A percentile compares a stretch with the other conserved stretches of the same genome.
Conservation (phyloP, 2,113 vertebrate genomes). For the Phrynosoma platyrhinos region DNA sequence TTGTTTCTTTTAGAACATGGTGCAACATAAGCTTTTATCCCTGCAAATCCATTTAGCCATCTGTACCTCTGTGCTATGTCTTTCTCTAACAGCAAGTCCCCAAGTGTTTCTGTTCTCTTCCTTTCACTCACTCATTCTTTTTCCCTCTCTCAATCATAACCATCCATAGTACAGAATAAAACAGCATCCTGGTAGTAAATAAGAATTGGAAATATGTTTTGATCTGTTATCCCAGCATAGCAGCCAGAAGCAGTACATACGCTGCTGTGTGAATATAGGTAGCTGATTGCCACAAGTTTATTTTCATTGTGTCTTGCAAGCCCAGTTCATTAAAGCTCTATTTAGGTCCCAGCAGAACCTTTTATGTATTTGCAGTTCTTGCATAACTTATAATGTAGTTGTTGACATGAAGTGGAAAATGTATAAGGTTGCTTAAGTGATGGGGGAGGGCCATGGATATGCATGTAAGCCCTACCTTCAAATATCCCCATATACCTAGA, state of each 20-base stretch:
- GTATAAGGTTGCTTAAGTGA: too few species aligned
- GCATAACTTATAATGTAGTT: background rate
- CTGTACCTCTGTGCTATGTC: background rate
- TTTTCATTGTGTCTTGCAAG: background rate
- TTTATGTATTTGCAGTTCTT: background rate
- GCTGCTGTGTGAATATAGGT: background rate
- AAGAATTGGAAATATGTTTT: conserved; percentile 4
- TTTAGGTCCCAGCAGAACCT: too few species aligned
- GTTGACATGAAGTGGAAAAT: background rate
- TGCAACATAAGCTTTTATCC: conserved; percentile 9
- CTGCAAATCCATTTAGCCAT: conserved; percentile 23
- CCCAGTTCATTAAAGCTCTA: background rate
- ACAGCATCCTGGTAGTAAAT: background rate
- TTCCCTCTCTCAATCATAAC: background rate
- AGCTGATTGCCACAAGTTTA: background rate
- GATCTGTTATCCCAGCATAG: background rate
- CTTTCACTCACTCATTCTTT: too few species aligned
- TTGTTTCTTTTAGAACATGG: conserved; percentile 10
- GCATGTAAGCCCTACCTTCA: too few species aligned
- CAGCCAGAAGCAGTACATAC: background rate
- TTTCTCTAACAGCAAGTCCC: conserved; percentile 6
- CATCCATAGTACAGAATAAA: background rate
- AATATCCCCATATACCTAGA: too few species aligned
- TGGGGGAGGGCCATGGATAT: too few species aligned
- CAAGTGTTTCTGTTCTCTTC: background rate